phyloP scores from a whole-genome alignment of 2,888 invertebrate species.

The Neoitamus cyanurus region DNA sequence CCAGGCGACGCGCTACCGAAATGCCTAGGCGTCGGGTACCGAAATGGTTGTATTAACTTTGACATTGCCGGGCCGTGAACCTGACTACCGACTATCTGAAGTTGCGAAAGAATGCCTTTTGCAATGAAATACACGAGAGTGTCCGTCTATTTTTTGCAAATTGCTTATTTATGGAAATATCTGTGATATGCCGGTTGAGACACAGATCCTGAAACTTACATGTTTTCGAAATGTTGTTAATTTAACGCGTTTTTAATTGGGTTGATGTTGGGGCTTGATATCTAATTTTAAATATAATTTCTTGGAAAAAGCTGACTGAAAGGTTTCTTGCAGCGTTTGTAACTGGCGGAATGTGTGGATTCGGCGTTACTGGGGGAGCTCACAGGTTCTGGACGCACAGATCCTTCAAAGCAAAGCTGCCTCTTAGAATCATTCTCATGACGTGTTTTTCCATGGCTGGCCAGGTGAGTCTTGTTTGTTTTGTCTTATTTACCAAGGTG shows the following conservation, averaged over 20 bases:
- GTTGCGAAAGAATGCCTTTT: background rate
- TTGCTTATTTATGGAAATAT: background rate
- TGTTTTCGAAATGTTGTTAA: background rate
- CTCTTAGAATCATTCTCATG: constrained; percentile 71
- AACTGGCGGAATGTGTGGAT: constrained; percentile 71
- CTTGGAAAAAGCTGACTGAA: background rate
- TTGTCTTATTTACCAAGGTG: background rate
- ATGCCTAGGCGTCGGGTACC: background rate
- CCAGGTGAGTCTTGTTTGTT: constrained; percentile 68
- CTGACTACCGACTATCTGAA: background rate
- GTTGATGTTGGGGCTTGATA: background rate
- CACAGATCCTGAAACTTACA: background rate
- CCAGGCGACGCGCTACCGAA: background rate
- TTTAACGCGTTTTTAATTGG: background rate
- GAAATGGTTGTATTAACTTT: background rate
- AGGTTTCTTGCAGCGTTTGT: constrained; percentile 64
- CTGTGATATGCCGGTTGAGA: background rate
- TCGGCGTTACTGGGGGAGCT: constrained; percentile 77
- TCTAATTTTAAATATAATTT: background rate
- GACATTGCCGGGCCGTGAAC: constrained; percentile 25
- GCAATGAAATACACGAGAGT: background rate
- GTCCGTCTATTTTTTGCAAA: background rate
- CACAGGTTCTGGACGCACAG: constrained; percentile 77
- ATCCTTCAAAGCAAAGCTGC: constrained; percentile 74
- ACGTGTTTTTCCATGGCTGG: constrained; percentile 74